A percentile compares a stretch with the other conserved stretches of the same genome.
Evolutionary conservation across 1,140 invertebrate genomes (phyloP).

Genomic region (Penaeus indicus): DNA sequence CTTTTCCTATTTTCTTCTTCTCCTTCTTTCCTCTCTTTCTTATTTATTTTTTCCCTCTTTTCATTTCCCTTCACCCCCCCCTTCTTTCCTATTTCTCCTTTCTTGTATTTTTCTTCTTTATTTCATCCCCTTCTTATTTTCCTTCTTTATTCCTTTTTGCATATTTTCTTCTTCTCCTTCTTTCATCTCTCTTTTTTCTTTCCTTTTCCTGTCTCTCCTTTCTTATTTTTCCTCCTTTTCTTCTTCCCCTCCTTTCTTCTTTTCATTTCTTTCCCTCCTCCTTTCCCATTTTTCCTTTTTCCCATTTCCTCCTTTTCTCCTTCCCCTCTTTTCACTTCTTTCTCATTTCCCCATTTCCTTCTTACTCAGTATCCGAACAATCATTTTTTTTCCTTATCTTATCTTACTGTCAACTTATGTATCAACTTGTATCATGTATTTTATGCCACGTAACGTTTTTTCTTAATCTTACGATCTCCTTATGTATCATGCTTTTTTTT

Average conservation of each 20-base stretch:
- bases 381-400: background rate
- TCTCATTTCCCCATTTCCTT: background rate
- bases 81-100: background rate
- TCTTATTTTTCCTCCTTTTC: background rate
- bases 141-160: background rate
- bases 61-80: no score
- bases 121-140: background rate
- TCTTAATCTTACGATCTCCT: background rate
- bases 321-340: background rate
- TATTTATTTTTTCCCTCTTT: no score
- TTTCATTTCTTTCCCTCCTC: background rate
- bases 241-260: background rate
- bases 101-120: background rate
- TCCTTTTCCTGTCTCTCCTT: background rate
- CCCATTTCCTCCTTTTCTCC: background rate
- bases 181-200: constrained; percentile 9
- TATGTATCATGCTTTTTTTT: background rate
- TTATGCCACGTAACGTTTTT: background rate
- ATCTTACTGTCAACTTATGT: background rate
- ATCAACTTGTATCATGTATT: background rate
- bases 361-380: background rate
- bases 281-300: background rate
- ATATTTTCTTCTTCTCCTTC: background rate
- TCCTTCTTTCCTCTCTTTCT: background rate
- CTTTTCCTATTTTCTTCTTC: background rate